These are phyloP conservation scores for Heterochromis multidens DNA, from an alignment of 2,113 vertebrate species.

Conservation along the genomic window DNA sequence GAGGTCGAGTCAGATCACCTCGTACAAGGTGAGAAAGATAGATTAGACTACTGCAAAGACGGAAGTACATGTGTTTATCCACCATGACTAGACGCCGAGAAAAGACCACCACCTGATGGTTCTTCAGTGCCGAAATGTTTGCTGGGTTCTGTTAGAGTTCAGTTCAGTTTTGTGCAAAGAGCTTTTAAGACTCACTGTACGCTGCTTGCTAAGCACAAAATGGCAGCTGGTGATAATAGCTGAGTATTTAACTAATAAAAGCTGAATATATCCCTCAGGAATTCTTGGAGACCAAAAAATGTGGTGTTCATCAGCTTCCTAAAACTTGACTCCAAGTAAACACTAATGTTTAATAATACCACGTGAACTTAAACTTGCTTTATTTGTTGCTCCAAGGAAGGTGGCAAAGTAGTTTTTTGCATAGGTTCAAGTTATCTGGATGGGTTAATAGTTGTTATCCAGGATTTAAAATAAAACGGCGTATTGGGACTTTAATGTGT, in stretches of 20 bases:
- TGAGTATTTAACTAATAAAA: not conserved
- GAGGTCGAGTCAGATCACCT: not conserved
- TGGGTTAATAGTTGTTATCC: not conserved
- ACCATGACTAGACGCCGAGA: not conserved
- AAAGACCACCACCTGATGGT: not conserved
- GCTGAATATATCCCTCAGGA: not conserved
- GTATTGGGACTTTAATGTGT: not conserved
- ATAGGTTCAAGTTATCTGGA: not conserved
- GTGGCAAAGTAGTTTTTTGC: not conserved
- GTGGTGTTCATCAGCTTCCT: accelerated
- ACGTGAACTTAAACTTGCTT: not conserved
- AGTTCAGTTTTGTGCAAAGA: accelerated
- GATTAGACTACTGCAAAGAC: not conserved
- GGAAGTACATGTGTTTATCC: accelerated
- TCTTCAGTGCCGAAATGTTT: not conserved
- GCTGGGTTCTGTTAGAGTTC: not conserved
- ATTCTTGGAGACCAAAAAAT: not conserved
- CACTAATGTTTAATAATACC: not conserved
- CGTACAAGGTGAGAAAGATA: not conserved
- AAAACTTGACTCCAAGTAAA: not conserved
- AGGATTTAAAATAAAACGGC: not conserved
- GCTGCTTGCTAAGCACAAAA: not conserved
- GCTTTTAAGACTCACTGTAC: not conserved
- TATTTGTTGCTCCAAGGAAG: not conserved
- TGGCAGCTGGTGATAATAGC: not conserved